Base-by-base conservation (phyloP, 2,113 vertebrate species). In the Antennarius striatus region DNA sequence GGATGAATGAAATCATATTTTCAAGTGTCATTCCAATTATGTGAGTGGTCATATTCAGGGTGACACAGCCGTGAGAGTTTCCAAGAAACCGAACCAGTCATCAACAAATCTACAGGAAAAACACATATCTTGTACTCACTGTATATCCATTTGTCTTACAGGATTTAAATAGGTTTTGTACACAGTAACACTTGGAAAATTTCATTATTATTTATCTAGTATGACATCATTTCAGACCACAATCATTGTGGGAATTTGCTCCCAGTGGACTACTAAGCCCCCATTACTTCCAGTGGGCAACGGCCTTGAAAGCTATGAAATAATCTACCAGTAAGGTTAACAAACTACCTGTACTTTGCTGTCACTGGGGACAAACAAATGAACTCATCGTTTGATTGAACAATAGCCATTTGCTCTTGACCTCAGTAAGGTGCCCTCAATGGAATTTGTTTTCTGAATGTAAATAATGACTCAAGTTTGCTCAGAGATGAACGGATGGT, bases 381-480 rank as follows among this genome's bases (percentile, higher is more conserved):
- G 80, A 73, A 76, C 78, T 74, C 62, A 68, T 51, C 43, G 69
- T 81, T 68, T 64, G 65, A 77, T 43, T 73, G 67, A 83, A 60
- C 49, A 54, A 36, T 66, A 76, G 75, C 77, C 75, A 75, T 75
- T 69, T 60, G 59, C 53, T 78, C 73, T 56, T 11, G 64, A 70
- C 73, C 84, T 77, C 53, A 77, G 80, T 55, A 29, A 56, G 57
- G 39, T 81, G 71, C 73, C 74, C 71, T 83, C 83, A 77, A 82
- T 76, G 84, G 88, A 90, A 84, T 87, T 82, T 86, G 81, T 86
- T 84, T 71, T 77, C 81, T 90, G 73, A 89, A 92, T 91, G 90
- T 77, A 93, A 92, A 92, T 91, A 94, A 89, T 90, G 91, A 87
- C 73, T 77, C 56, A 86, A 71, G 89, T 93, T 93, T 92, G 85